phyloP scores from a whole-genome alignment of 92 coral and sea anemone genomes.

The Muricea muricata region DNA sequence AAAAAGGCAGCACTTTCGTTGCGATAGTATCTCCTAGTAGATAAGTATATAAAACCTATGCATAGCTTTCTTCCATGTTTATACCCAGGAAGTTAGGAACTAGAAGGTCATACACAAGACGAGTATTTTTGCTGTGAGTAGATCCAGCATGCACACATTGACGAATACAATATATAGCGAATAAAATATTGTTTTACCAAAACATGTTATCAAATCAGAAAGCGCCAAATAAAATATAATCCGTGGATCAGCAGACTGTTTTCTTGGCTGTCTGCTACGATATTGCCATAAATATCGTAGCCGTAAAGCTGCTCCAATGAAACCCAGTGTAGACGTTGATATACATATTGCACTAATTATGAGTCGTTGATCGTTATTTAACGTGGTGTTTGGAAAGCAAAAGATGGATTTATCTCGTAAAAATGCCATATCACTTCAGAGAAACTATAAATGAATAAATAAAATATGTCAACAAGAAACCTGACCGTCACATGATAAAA shows the following conservation, averaged over 20 bases:
- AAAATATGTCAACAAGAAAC: too few species aligned
- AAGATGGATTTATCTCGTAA: conserved; percentile 80
- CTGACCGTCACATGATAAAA: too few species aligned
- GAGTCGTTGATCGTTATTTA: conserved; percentile 33
- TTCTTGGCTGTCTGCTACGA: conserved; percentile 57
- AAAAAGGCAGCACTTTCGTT: too few species aligned
- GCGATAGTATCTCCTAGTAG: too few species aligned
- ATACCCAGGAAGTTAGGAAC: too few species aligned
- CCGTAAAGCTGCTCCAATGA: conserved; percentile 85
- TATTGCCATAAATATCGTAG: conserved; percentile 68
- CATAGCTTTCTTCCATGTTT: too few species aligned
- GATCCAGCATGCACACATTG: too few species aligned
- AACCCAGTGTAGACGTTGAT: conserved; percentile 75
- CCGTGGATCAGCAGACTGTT: conserved; percentile 75
- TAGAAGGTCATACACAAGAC: too few species aligned
- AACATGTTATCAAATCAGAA: conserved; percentile 86
- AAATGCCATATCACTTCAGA: conserved; percentile 77
- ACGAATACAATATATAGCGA: not conserved
- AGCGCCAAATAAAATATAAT: conserved; percentile 81
- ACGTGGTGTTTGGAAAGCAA: conserved; percentile 70
- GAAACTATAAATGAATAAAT: too few species aligned
- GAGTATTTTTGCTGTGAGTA: too few species aligned
- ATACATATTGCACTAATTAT: conserved; percentile 77
- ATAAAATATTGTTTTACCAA: conserved; percentile 63
- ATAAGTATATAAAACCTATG: too few species aligned